Conservation (phyloP, 1,140 invertebrate genomes). For the Bradysia coprophila region DNA sequence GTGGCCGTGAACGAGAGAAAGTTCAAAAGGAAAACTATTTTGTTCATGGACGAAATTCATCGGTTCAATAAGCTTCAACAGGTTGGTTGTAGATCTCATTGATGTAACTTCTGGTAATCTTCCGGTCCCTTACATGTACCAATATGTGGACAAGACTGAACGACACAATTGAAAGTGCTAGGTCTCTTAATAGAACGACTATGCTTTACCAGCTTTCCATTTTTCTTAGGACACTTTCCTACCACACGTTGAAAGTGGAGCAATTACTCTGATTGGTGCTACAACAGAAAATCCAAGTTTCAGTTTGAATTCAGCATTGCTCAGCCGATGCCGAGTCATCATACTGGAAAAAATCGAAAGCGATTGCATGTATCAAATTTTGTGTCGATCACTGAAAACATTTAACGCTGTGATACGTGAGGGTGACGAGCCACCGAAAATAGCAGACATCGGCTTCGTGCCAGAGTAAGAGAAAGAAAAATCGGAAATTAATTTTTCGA, state of each 20-base stretch:
- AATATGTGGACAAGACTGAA: too few relatives aligned
- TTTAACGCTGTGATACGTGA: constrained; percentile 20
- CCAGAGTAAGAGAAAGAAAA: constrained; percentile 1
- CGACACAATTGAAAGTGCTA: too few relatives aligned
- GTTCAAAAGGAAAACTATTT: constrained; percentile 49
- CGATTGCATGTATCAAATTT: constrained; percentile 37
- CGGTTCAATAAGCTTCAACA: constrained; percentile 70
- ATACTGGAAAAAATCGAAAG: constrained; percentile 49
- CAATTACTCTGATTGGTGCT: constrained; percentile 62
- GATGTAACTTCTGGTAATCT: too few relatives aligned
- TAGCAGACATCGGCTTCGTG: not conserved
- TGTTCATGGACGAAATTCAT: constrained; percentile 83
- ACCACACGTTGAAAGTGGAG: constrained; percentile 62
- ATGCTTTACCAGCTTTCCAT: too few relatives aligned
- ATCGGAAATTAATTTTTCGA: not conserved
- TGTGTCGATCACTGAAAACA: constrained; percentile 33
- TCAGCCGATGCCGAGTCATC: constrained; percentile 59
- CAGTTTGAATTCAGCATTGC: constrained; percentile 56
- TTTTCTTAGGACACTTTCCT: constrained; percentile 43
- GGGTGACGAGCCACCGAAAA: constrained; percentile 3
- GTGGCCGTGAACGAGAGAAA: constrained; percentile 53
- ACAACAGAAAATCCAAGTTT: constrained; percentile 83
- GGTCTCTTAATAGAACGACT: too few relatives aligned
- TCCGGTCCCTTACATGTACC: too few relatives aligned
- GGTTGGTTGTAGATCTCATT: too few relatives aligned